These are phyloP conservation scores for Lycaon pictus DNA, from an alignment of 2,113 vertebrate species.

Conservation along the genomic window DNA sequence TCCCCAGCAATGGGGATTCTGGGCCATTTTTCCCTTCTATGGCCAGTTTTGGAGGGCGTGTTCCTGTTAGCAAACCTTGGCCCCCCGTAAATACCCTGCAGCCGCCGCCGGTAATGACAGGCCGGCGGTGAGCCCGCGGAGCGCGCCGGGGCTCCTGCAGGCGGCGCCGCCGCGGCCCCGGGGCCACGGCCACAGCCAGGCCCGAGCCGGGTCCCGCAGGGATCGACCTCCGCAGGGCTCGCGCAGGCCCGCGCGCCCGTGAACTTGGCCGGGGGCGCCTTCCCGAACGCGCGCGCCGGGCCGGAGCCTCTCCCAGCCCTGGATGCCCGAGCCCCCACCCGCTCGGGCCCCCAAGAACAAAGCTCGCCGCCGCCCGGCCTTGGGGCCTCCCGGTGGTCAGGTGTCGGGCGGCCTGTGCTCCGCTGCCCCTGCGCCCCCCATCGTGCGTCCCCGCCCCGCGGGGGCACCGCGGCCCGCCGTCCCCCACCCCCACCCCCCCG, in stretches of 20 bases:
- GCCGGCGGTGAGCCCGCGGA: not conserved
- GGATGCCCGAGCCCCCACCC: not conserved
- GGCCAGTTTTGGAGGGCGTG: conserved; percentile 63
- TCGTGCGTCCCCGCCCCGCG: not conserved
- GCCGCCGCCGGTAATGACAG: conserved; percentile 27
- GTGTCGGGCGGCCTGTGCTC: not conserved
- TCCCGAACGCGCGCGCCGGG: not conserved
- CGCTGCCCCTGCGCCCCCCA: not conserved
- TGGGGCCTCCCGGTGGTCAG: conserved; percentile 6
- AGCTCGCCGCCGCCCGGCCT: conserved; percentile 58
- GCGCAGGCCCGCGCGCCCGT: conserved; percentile 56
- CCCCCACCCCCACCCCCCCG: no score
- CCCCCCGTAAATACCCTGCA: conserved; percentile 43
- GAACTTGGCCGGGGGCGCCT: conserved; percentile 73
- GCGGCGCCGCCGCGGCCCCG: not conserved
- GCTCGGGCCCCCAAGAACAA: conserved; percentile 73
- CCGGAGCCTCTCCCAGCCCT: not conserved
- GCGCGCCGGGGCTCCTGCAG: not conserved
- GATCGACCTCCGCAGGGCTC: not conserved
- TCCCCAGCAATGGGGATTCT: not conserved
- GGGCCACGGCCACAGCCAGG: conserved; percentile 20
- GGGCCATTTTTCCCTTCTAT: conserved; percentile 69
- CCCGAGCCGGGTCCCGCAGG: not conserved
- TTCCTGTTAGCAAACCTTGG: conserved; percentile 55
- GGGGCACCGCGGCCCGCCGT: not conserved